Percentiles rank a stretch among this genome's conserved stretches.
Evolutionary conservation across 2,113 vertebrate genomes (phyloP).

Genomic region (Cebus imitator): DNA sequence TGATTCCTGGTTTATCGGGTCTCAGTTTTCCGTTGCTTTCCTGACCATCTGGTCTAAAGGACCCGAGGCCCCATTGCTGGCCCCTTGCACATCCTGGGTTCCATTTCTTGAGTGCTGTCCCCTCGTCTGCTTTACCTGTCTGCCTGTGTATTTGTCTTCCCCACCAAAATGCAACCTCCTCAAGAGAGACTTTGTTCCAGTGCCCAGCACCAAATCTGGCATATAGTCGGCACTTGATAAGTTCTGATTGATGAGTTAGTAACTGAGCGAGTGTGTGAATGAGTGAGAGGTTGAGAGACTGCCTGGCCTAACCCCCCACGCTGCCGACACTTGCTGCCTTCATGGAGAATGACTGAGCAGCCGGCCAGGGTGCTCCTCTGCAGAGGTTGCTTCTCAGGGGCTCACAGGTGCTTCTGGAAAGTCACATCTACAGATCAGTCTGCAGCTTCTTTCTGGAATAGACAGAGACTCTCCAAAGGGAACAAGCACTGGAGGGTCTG

Average conservation of each 20-base stretch:
- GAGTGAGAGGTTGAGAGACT: neutral
- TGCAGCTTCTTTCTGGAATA: neutral
- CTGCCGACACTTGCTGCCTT: neutral
- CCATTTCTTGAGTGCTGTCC: neutral
- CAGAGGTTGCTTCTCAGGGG: neutral
- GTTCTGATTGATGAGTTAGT: neutral
- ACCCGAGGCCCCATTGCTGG: neutral
- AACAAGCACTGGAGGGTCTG: fast-evolving
- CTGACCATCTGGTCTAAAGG: neutral
- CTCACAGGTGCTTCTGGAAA: neutral
- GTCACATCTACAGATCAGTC: neutral
- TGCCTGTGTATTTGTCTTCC: neutral
- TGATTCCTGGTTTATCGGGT: neutral
- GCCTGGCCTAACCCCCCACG: neutral
- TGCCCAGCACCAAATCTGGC: neutral
- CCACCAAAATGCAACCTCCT: neutral
- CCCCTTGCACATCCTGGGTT: neutral
- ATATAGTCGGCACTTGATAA: neutral
- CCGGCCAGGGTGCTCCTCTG: neutral
- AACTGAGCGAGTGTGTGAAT: neutral
- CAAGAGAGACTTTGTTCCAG: neutral
- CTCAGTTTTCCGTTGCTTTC: neutral
- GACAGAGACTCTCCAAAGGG: neutral
- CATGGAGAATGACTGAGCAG: fast-evolving
- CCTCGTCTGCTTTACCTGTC: neutral